Conservation (phyloP, 2,888 invertebrate species). For the Salpingus planirostris region DNA sequence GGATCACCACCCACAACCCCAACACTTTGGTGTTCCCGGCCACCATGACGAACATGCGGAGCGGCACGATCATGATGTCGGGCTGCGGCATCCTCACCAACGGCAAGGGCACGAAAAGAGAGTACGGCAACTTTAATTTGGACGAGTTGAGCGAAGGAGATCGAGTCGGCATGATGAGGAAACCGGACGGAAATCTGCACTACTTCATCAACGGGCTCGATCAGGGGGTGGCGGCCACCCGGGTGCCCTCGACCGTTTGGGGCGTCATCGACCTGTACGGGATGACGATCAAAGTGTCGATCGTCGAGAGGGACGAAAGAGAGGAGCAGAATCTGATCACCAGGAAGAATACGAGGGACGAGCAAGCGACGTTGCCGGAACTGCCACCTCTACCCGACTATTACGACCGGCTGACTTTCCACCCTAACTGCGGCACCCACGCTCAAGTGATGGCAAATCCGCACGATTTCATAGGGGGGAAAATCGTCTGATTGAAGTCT, state of each 20-base stretch:
- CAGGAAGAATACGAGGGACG: slow-evolving; percentile 53
- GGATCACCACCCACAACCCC: slow-evolving; percentile 90
- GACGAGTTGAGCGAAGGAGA: slow-evolving; percentile 91
- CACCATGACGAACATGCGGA: slow-evolving; percentile 95
- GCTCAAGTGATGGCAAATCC: too few species aligned
- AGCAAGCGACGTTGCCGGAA: slow-evolving; percentile 40
- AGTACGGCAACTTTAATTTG: slow-evolving; percentile 88
- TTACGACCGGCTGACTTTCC: slow-evolving; percentile 74
- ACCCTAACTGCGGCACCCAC: slow-evolving; percentile 85
- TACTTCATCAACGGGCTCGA: slow-evolving; percentile 90
- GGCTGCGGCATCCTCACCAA: slow-evolving; percentile 94
- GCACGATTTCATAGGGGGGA: too few species aligned
- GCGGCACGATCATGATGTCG: slow-evolving; percentile 92
- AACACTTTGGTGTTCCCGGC: slow-evolving; percentile 84
- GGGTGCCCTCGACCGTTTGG: slow-evolving; percentile 76
- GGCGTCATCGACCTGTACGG: slow-evolving; percentile 93
- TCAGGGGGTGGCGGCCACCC: slow-evolving; percentile 82
- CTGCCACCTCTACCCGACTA: slow-evolving; percentile 42
- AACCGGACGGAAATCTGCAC: slow-evolving; percentile 75
- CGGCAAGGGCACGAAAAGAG: slow-evolving; percentile 86
- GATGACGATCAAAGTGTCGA: slow-evolving; percentile 84
- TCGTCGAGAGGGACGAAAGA: slow-evolving; percentile 74
- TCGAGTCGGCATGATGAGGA: slow-evolving; percentile 84
- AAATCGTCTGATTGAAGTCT: too few species aligned
- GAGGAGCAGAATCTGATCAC: slow-evolving; percentile 68